phyloP scores from a whole-genome alignment of 2,888 invertebrate genomes.

The Stenodera caucasica region DNA sequence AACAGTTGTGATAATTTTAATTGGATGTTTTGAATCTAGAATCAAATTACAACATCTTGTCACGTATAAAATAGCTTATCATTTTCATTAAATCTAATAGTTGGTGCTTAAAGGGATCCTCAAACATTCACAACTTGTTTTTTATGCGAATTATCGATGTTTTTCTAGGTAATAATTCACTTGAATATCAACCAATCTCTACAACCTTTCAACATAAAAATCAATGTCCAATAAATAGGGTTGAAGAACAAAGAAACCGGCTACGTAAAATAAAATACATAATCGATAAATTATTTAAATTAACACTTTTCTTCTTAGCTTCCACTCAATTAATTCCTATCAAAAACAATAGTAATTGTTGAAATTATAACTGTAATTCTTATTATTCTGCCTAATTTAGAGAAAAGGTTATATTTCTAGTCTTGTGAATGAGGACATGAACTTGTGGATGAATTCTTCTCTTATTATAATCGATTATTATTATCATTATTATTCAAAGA shows the following conservation, averaged over 20 bases:
- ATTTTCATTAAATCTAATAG: not conserved
- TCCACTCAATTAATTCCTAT: too few relatives aligned
- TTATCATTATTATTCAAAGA: not conserved
- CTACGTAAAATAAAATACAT: too few relatives aligned
- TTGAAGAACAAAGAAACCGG: too few relatives aligned
- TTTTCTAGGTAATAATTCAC: too few relatives aligned
- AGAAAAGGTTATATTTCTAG: not conserved
- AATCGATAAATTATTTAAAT: too few relatives aligned
- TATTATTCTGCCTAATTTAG: not conserved
- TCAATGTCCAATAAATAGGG: too few relatives aligned
- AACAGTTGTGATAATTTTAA: too few relatives aligned
- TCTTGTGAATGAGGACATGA: not conserved
- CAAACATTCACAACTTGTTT: not conserved
- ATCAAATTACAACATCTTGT: not conserved
- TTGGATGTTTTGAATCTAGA: not conserved
- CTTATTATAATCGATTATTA: not conserved
- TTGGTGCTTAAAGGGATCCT: not conserved
- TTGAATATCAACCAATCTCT: too few relatives aligned
- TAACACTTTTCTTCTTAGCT: too few relatives aligned
- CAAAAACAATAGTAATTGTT: too few relatives aligned
- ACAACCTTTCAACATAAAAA: too few relatives aligned
- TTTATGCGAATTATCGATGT: not conserved
- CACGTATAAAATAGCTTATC: not conserved
- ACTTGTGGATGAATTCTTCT: not conserved
- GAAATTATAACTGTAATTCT: not conserved